phyloP scores from a whole-genome alignment of 1,140 invertebrate species.

The Diabrotica undecimpunctata region DNA sequence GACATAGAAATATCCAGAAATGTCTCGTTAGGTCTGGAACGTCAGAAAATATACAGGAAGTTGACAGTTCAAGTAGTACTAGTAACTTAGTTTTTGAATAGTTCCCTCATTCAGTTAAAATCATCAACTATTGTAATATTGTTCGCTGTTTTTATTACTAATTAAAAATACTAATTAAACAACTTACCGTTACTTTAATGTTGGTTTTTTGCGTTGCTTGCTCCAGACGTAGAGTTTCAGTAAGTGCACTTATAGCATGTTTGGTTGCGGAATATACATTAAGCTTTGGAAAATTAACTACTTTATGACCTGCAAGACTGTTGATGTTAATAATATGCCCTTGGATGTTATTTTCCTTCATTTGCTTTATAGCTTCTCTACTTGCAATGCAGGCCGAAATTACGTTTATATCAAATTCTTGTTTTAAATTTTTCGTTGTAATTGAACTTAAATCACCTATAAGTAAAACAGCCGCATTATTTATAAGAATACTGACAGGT shows the following conservation, averaged over 20 bases:
- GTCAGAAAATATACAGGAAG: too few relatives aligned
- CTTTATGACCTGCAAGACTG: slow-evolving; percentile 48
- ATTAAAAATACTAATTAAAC: too few relatives aligned
- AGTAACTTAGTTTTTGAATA: too few relatives aligned
- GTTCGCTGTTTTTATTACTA: too few relatives aligned
- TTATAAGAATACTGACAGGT: slow-evolving; percentile 66
- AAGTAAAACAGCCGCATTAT: slow-evolving; percentile 60
- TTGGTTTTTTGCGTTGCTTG: slow-evolving; percentile 3
- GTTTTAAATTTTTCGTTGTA: too few relatives aligned
- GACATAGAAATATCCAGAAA: too few relatives aligned
- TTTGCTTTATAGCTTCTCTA: slow-evolving; percentile 51
- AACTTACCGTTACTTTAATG: slow-evolving; percentile 24
- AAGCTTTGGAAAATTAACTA: slow-evolving; percentile 33
- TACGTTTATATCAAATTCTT: background rate
- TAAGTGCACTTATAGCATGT: slow-evolving; percentile 18
- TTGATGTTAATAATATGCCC: slow-evolving; percentile 66
- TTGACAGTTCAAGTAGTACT: too few relatives aligned
- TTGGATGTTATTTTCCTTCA: slow-evolving; percentile 55
- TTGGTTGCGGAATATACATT: slow-evolving; percentile 33
- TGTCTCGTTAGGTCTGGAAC: too few relatives aligned
- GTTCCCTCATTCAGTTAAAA: too few relatives aligned
- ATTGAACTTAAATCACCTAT: slow-evolving; percentile 20
- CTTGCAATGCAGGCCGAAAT: slow-evolving; percentile 10
- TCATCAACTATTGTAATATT: too few relatives aligned
- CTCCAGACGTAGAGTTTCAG: slow-evolving; percentile 19